A percentile compares a stretch with the other conserved stretches of the same genome.
These are phyloP conservation scores for Struthidea cinerea DNA, from an alignment of 2,113 vertebrate species.

Conservation along the genomic window DNA sequence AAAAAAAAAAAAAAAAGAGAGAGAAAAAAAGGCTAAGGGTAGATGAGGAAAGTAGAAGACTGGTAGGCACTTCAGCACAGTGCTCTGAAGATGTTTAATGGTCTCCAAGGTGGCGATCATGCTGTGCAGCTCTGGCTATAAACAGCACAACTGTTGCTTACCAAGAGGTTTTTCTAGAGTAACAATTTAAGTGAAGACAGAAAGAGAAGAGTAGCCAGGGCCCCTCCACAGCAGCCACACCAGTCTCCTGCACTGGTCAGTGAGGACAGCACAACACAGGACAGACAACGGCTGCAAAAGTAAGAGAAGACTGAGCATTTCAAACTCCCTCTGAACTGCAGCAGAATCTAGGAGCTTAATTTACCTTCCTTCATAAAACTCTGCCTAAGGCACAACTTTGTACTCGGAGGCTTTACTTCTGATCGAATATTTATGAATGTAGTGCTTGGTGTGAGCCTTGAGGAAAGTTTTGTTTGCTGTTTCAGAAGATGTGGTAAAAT, in stretches of 20 bases:
- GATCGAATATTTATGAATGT: background rate
- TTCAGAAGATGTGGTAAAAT: background rate
- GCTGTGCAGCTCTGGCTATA: background rate
- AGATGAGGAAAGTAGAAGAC: background rate
- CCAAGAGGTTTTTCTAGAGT: background rate
- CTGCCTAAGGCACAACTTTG: background rate
- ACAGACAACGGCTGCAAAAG: background rate
- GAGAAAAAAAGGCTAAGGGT: background rate
- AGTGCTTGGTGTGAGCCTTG: background rate
- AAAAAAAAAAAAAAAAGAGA: background rate
- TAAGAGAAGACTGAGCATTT: background rate
- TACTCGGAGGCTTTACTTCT: background rate
- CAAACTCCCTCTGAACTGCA: background rate
- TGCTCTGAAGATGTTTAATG: background rate
- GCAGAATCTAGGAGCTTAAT: background rate
- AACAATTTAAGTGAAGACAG: background rate
- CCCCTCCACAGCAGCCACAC: background rate
- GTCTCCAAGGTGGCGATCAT: background rate
- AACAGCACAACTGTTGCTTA: background rate
- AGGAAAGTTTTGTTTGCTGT: background rate
- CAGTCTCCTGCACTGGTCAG: background rate
- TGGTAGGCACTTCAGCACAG: background rate
- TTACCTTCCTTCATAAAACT: background rate
- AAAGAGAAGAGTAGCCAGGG: background rate
- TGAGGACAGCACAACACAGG: fast-evolving